Evolutionary conservation across 1,140 invertebrate genomes (phyloP).

Genomic region (Notospermus geniculatus): DNA sequence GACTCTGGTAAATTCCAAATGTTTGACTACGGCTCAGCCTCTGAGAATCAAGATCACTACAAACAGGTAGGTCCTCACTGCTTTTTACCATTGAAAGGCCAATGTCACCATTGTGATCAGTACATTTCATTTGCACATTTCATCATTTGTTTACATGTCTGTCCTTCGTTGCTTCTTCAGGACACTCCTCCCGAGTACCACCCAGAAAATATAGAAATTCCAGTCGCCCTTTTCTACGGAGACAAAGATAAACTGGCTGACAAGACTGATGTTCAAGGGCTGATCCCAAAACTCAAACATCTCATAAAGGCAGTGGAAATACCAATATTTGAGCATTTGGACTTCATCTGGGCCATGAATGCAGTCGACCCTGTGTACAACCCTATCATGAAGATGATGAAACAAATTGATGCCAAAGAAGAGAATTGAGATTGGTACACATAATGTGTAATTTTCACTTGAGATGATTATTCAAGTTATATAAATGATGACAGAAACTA

Average conservation of each 20-base stretch:
- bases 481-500: too few relatives aligned
- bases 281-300: conserved; percentile 41
- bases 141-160: too few relatives aligned
- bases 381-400: conserved; percentile 26
- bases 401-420: neutral
- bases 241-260: conserved; percentile 71
- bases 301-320: conserved; percentile 29
- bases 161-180: conserved; percentile 20
- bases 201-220: conserved; percentile 63
- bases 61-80: conserved; percentile 48
- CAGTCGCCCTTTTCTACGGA: conserved; percentile 68
- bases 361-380: conserved; percentile 33
- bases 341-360: conserved; percentile 50
- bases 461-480: too few relatives aligned
- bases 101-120: too few relatives aligned
- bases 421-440: too few relatives aligned
- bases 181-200: conserved; percentile 68
- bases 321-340: conserved; percentile 47
- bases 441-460: too few relatives aligned
- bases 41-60: conserved; percentile 61
- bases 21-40: conserved; percentile 65
- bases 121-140: too few relatives aligned
- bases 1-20: conserved; percentile 41
- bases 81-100: too few relatives aligned
- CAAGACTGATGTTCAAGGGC: conserved; percentile 59